phyloP scores from a whole-genome alignment of 2,888 invertebrate genomes.

The Nemapogon koenigi region DNA sequence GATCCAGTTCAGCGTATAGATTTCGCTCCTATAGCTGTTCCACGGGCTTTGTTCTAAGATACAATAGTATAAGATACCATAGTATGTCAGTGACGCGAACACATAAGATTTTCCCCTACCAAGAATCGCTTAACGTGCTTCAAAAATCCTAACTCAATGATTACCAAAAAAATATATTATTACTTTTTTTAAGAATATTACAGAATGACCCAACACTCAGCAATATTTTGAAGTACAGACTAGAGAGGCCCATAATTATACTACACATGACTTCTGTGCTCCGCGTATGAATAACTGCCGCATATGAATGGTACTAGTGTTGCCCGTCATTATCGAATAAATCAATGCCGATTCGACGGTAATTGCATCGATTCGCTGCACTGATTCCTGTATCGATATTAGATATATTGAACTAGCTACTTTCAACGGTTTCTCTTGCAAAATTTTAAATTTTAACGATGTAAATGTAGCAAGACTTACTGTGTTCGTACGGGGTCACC shows the following conservation, averaged over 20 bases:
- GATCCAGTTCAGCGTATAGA: no score
- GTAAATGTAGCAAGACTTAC: no score
- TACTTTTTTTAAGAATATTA: neutral
- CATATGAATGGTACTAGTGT: constrained; percentile 23
- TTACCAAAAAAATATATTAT: neutral
- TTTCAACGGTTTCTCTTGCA: no score
- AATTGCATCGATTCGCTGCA: constrained; percentile 34
- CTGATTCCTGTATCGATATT: constrained; percentile 27
- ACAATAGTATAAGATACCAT: no score
- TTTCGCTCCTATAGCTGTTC: no score
- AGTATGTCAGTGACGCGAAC: no score
- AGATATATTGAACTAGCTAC: constrained; percentile 11
- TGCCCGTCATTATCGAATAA: constrained; percentile 47
- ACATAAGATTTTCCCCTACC: no score
- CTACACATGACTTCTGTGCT: constrained; percentile 27
- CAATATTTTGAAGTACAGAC: constrained; percentile 20
- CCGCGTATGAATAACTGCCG: constrained; percentile 25
- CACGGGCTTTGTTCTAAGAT: no score
- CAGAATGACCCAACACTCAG: constrained; percentile 4
- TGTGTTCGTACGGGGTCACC: no score
- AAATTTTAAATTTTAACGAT: no score
- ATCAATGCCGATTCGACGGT: constrained; percentile 41
- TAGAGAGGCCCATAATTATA: constrained; percentile 5
- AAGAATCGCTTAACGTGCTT: no score
- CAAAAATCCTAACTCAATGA: no score